Evolutionary conservation across 2,888 invertebrate species (phyloP).

Genomic region (Xylophagus ater): DNA sequence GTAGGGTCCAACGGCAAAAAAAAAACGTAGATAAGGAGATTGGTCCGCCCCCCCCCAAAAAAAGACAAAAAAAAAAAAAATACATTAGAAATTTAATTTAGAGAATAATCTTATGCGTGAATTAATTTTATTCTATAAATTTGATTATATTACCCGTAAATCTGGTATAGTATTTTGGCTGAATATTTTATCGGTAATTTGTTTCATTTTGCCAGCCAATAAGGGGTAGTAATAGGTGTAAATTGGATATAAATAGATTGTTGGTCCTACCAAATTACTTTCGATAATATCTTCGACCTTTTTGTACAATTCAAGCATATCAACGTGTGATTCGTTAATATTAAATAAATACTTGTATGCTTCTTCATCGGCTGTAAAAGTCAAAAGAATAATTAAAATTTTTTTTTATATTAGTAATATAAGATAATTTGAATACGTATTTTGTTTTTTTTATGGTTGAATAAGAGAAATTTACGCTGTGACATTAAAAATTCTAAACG

Average conservation of each 20-base stretch:
- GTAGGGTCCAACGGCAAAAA: too few relatives aligned
- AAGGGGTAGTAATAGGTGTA: slow-evolving; percentile 36
- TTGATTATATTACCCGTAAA: slow-evolving; percentile 25
- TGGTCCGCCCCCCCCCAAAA: too few relatives aligned
- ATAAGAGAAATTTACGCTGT: slow-evolving; percentile 22
- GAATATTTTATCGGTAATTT: slow-evolving; percentile 34
- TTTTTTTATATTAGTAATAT: too few relatives aligned
- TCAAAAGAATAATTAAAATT: too few relatives aligned
- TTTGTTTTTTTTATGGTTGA: slow-evolving; percentile 2
- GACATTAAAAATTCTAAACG: slow-evolving; percentile 37
- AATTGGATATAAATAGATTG: slow-evolving; percentile 34
- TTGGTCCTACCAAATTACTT: slow-evolving; percentile 33
- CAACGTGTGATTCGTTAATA: slow-evolving; percentile 32
- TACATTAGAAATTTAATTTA: background rate
- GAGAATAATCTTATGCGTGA: background rate
- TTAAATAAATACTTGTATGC: slow-evolving; percentile 29
- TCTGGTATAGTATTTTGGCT: slow-evolving; percentile 31
- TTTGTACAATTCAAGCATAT: slow-evolving; percentile 31
- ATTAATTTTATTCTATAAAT: too few relatives aligned
- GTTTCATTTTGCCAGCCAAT: slow-evolving; percentile 30
- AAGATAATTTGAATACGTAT: too few relatives aligned
- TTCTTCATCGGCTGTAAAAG: slow-evolving; percentile 21
- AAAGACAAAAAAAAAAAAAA: too few relatives aligned
- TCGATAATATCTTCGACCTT: slow-evolving; percentile 30
- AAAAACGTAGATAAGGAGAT: too few relatives aligned